phyloP scores from a whole-genome alignment of 2,797 vertebrate genomes.

The Perodicticus potto region DNA sequence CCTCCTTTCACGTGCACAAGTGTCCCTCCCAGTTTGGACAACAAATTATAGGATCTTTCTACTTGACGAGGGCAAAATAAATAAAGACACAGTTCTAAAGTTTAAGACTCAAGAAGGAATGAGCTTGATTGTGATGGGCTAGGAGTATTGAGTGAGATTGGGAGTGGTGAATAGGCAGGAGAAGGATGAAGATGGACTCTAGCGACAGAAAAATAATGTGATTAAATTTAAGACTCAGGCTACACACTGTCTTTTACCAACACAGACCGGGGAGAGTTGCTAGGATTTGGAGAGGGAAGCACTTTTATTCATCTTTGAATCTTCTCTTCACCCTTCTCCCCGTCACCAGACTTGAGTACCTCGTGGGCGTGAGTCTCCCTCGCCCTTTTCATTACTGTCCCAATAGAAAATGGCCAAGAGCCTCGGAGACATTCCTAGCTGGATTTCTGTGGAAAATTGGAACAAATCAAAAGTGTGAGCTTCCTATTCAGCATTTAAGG shows the following conservation, averaged over 20 bases:
- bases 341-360: neutral
- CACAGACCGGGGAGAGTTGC: neutral
- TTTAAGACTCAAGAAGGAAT: neutral
- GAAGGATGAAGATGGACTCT: neutral
- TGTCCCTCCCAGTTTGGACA: neutral
- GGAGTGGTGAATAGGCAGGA: neutral
- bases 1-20: neutral
- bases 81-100: conserved; percentile 1
- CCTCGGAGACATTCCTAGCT: neutral
- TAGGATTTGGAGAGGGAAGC: neutral
- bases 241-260: neutral
- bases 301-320: neutral
- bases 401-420: neutral
- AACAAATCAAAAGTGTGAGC: conserved; percentile 23
- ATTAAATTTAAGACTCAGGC: neutral
- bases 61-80: neutral
- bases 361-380: neutral
- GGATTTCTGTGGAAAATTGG: neutral
- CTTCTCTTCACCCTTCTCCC: neutral
- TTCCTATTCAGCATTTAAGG: neutral
- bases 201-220: neutral
- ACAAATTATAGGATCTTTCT: neutral
- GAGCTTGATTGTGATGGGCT: neutral
- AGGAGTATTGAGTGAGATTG: neutral
- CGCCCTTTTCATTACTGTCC: neutral